phyloP scores from a whole-genome alignment of 2,797 vertebrate genomes.

The Mycteria americana region DNA sequence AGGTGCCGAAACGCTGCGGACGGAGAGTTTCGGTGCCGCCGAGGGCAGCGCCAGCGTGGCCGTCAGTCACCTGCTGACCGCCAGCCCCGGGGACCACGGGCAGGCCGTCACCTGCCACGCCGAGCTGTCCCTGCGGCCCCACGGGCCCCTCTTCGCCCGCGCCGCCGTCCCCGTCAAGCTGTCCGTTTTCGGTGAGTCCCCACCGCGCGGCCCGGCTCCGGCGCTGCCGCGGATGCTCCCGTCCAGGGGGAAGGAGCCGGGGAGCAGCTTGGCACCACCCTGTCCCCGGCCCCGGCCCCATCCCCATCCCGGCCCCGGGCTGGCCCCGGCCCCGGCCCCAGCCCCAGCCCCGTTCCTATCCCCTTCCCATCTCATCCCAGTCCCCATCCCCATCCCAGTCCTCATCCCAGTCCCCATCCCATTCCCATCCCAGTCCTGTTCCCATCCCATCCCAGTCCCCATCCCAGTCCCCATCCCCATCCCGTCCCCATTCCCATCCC shows the following conservation, averaged over 20 bases:
- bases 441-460: background rate
- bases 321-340: too few relatives aligned
- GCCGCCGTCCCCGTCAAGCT: background rate
- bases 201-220: too few relatives aligned
- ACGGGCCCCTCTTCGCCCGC: slow-evolving; percentile 8
- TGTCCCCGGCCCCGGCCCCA: background rate
- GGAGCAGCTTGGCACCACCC: background rate
- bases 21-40: rapidly evolving
- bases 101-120: background rate
- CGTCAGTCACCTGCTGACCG: background rate
- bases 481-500: background rate
- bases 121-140: slow-evolving; percentile 16
- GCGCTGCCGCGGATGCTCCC: rapidly evolving
- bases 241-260: background rate
- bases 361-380: background rate
- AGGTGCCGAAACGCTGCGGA: background rate
- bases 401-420: too few relatives aligned
- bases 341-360: too few relatives aligned
- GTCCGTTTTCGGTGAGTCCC: background rate
- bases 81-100: background rate
- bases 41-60: background rate
- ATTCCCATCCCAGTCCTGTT: background rate
- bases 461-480: too few relatives aligned
- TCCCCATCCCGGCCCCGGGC: background rate
- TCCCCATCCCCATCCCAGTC: too few relatives aligned